A percentile compares a stretch with the other conserved stretches of the same genome.
Evolutionary conservation across 2,797 vertebrate genomes (phyloP).

Genomic region (Pachyuromys duprasi): DNA sequence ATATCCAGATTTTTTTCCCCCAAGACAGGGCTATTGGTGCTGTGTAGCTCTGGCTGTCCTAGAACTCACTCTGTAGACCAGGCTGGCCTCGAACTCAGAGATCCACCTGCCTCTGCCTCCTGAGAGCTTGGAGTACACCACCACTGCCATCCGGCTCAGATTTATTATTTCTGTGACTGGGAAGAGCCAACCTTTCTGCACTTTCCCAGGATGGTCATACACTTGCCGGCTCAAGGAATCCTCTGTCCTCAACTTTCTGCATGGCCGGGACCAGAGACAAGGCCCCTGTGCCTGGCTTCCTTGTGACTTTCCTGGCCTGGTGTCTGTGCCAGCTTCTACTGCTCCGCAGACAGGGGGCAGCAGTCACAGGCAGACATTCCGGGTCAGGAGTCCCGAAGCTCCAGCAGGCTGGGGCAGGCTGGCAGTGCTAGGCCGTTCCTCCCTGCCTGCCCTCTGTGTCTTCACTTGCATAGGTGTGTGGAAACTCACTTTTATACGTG

Average conservation of each 20-base stretch:
- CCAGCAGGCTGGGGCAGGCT: background rate
- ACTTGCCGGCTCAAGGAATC: background rate
- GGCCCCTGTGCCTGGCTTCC: background rate
- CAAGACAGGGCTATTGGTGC: background rate
- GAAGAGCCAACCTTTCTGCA: background rate
- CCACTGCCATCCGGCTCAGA: background rate
- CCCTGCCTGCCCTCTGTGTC: background rate
- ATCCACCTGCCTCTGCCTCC: background rate
- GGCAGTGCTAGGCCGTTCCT: background rate
- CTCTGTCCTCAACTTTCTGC: background rate
- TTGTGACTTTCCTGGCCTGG: too few relatives aligned
- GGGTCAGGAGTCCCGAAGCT: background rate
- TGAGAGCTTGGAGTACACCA: background rate
- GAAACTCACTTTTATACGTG: background rate
- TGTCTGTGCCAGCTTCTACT: background rate
- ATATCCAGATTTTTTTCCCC: background rate
- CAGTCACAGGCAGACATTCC: background rate
- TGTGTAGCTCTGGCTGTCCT: background rate
- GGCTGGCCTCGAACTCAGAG: background rate
- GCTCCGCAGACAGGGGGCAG: background rate
- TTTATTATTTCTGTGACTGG: background rate
- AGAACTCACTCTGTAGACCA: background rate
- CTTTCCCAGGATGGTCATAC: background rate
- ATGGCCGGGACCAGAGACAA: background rate
- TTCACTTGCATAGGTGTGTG: background rate